phyloP scores from a whole-genome alignment of 2,888 invertebrate genomes.

The Acronicta leporina region DNA sequence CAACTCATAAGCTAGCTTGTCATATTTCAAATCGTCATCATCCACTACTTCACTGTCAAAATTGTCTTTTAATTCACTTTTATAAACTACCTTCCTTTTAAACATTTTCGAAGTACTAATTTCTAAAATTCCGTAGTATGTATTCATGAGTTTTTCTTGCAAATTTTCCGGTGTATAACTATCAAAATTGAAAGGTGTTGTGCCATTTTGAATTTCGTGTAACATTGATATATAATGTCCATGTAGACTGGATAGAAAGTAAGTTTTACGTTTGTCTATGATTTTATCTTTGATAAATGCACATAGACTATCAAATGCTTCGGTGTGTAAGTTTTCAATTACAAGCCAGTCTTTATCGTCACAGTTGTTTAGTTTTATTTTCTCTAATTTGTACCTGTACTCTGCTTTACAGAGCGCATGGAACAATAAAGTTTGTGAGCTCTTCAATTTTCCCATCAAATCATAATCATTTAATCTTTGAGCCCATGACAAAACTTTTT shows the following conservation, averaged over 20 bases:
- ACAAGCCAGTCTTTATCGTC: slow-evolving; percentile 13
- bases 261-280: slow-evolving; percentile 18
- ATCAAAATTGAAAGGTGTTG: slow-evolving; percentile 9
- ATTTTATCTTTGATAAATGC: slow-evolving; percentile 27
- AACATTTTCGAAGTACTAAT: slow-evolving; percentile 6
- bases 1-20: slow-evolving; percentile 32
- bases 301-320: slow-evolving; percentile 21
- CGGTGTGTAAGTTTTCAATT: slow-evolving; percentile 8
- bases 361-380: slow-evolving; percentile 19
- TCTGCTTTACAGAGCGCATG: slow-evolving; percentile 20
- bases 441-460: slow-evolving; percentile 7
- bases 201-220: slow-evolving; percentile 21
- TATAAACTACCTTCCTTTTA: slow-evolving; percentile 26
- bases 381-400: slow-evolving; percentile 23
- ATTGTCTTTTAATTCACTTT: slow-evolving; percentile 7
- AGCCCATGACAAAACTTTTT: slow-evolving; percentile 11
- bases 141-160: slow-evolving; percentile 18
- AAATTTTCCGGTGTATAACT: background rate
- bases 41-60: slow-evolving; percentile 3
- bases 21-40: slow-evolving; percentile 16
- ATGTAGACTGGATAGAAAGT: slow-evolving; percentile 19
- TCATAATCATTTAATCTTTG: slow-evolving; percentile 4
- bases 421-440: background rate
- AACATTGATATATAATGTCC: slow-evolving; percentile 26
- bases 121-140: slow-evolving; percentile 11